Conservation (phyloP, 1,140 invertebrate genomes). For the Philaenus spumarius region DNA sequence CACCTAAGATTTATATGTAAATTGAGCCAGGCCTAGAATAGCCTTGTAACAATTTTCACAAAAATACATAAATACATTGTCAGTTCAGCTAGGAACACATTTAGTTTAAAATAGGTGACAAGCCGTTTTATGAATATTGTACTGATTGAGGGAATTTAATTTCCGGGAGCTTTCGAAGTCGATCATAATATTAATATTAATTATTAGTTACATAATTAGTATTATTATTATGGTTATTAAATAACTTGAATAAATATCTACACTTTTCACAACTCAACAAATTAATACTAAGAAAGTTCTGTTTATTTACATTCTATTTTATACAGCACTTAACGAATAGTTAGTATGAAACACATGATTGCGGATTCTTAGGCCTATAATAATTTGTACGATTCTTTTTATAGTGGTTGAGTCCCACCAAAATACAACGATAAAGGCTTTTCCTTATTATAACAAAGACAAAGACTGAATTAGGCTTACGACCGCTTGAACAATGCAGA, state of each 20-base stretch:
- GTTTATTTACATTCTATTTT: slow-evolving; percentile 6
- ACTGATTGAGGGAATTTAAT: too few relatives aligned
- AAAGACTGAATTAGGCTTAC: too few relatives aligned
- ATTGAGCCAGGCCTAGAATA: too few relatives aligned
- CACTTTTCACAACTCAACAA: neutral
- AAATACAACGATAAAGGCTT: neutral
- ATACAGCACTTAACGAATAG: neutral
- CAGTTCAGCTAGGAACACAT: too few relatives aligned
- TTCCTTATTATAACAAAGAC: neutral
- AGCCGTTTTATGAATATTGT: too few relatives aligned
- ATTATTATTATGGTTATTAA: slow-evolving; percentile 12
- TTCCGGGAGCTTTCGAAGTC: too few relatives aligned
- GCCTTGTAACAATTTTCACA: too few relatives aligned
- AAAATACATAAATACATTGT: too few relatives aligned
- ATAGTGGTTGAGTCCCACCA: slow-evolving; percentile 1
- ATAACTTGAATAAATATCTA: neutral
- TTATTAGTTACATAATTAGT: slow-evolving; percentile 19
- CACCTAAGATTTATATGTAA: too few relatives aligned
- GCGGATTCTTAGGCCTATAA: slow-evolving; percentile 25
- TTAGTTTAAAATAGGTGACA: too few relatives aligned
- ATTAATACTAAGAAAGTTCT: slow-evolving; percentile 1
- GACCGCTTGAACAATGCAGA: too few relatives aligned
- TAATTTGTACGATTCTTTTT: slow-evolving; percentile 26
- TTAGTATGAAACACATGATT: slow-evolving; percentile 14
- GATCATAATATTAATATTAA: slow-evolving; percentile 19